Base-by-base conservation (phyloP, 2,797 vertebrate species). In the Esox lucius region DNA sequence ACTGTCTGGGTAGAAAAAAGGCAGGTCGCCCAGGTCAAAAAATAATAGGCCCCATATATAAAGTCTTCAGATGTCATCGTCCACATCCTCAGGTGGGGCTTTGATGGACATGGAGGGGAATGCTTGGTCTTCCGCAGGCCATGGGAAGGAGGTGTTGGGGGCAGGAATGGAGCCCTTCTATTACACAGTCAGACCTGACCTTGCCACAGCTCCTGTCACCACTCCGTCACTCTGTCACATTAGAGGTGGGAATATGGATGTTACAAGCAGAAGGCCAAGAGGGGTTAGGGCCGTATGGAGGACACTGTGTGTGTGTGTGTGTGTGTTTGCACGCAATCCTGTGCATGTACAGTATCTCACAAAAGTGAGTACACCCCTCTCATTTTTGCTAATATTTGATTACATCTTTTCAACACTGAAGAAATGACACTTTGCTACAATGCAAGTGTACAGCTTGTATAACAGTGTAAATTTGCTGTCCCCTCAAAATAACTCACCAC, bases 191-290 rank as follows among this genome's bases (percentile, higher is more conserved):
- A 70, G 68, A 51, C 17, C 26, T 70, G 46, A 51, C 68, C 46
- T 70, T 70, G 22, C 13, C 68, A 69, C 13, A 26, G 22, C 70
- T 56, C n/a, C 67, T 75, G 66, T 77, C 79, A 73, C 67, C 59
- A 39, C 67, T 73, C 69, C 74, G 75, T 80, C 82, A 77, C 66
- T 28, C 68, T 72, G 66, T 70, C 74, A 59, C 53, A 12, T 59
- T n/a, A 4, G 49, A 68, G 26, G n/a, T 64, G 35, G 51, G 8
- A 56, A 49, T 48, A 49, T 46, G 19, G 22, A 49, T 19, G 39
- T 17, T n/a, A 22, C 64, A 70, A n/a, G 42, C 39, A 69, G 48
- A 24, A 42, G 42, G 22, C 22, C 22, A 24, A 46, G 68, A 46
- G 24, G 56, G 75, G 76, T 61, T 46, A 56, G 51, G 48, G 22